Evolutionary conservation across 2,888 invertebrate genomes (phyloP).

Genomic region (Epinotia brunnichana): DNA sequence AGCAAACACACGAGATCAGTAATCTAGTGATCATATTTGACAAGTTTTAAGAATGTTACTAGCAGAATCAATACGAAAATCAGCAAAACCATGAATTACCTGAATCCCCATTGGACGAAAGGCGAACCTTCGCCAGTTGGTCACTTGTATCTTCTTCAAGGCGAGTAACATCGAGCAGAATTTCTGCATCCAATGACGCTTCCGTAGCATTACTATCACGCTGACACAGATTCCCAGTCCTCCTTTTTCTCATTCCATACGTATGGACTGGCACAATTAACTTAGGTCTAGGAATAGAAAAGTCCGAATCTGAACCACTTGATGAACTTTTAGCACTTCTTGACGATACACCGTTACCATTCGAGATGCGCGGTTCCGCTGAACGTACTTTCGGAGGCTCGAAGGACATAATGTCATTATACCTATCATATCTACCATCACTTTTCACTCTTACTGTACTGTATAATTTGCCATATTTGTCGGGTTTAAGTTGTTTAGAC

Average conservation of each 20-base stretch:
- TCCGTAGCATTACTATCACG: conserved; percentile 78
- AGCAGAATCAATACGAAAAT: not conserved
- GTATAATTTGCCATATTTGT: conserved; percentile 77
- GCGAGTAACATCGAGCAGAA: conserved; percentile 73
- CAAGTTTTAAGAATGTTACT: conserved; percentile 17
- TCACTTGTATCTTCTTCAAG: conserved; percentile 61
- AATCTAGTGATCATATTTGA: conserved; percentile 52
- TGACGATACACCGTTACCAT: conserved; percentile 64
- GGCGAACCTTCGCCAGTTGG: conserved; percentile 58
- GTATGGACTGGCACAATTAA: conserved; percentile 95
- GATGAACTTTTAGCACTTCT: conserved; percentile 81
- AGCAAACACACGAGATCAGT: conserved; percentile 57
- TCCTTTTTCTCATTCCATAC: conserved; percentile 90
- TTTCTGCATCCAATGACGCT: conserved; percentile 73
- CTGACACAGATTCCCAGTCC: conserved; percentile 89
- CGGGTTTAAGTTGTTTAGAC: conserved; percentile 76
- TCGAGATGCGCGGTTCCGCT: conserved; percentile 67
- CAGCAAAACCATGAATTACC: conserved; percentile 57
- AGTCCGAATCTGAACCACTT: conserved; percentile 86
- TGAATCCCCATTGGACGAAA: conserved; percentile 63
- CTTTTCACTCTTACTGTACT: conserved; percentile 81
- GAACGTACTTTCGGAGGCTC: conserved; percentile 65
- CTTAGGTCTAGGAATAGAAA: conserved; percentile 92
- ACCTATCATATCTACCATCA: conserved; percentile 78
- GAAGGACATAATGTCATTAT: conserved; percentile 75